phyloP scores from a whole-genome alignment of 2,113 vertebrate genomes.

The Rutilus rutilus region DNA sequence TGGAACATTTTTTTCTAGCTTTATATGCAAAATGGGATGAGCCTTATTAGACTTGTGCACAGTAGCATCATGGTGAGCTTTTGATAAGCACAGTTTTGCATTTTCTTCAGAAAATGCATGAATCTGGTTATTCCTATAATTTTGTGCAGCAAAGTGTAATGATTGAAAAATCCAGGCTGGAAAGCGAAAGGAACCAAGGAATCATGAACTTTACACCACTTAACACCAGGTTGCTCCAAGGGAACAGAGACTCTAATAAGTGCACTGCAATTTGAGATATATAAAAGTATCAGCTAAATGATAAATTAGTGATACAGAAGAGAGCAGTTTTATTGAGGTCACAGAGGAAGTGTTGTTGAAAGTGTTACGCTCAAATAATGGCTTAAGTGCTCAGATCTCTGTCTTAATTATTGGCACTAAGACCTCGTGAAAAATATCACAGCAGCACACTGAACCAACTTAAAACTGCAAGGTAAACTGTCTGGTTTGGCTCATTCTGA shows the following conservation, averaged over 20 bases:
- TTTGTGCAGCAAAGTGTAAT: not conserved
- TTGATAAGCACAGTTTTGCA: not conserved
- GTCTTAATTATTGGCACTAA: not conserved
- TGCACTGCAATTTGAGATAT: not conserved
- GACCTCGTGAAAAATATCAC: not conserved
- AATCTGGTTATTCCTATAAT: not conserved
- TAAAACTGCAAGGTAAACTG: not conserved
- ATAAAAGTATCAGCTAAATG: not conserved
- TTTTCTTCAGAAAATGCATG: not conserved
- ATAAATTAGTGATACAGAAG: not conserved
- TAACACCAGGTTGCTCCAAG: not conserved
- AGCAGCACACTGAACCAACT: not conserved
- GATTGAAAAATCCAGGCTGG: not conserved
- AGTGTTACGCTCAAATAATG: not conserved
- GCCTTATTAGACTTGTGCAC: not conserved
- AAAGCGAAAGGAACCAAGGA: not conserved
- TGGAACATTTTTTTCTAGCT: too few species aligned
- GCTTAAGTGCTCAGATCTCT: not conserved
- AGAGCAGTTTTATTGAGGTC: constrained; percentile 5
- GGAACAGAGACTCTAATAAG: not conserved
- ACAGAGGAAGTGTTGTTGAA: not conserved
- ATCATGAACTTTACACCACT: not conserved
- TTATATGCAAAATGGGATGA: not conserved
- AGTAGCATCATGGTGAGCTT: not conserved
- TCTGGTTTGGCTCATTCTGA: not conserved